Percentiles rank a stretch among this genome's conserved stretches.
phyloP scores from a whole-genome alignment of 1,140 invertebrate species.

The Nylanderia fulva region DNA sequence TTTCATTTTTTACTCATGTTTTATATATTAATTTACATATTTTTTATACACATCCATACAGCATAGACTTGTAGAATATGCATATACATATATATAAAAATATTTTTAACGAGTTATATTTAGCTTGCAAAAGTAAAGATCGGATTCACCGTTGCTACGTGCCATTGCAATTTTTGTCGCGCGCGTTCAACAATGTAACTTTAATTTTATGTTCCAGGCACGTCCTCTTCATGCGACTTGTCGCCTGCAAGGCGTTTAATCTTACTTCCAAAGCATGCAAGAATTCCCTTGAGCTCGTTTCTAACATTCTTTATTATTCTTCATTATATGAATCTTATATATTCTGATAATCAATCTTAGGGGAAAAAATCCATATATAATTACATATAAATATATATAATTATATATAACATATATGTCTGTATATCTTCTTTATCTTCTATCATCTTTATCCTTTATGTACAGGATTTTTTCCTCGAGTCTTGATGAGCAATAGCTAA shows the following conservation, averaged over 20 bases:
- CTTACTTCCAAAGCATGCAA: slow-evolving; percentile 7
- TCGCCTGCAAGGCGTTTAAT: slow-evolving; percentile 13
- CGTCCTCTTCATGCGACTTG: slow-evolving; percentile 7
- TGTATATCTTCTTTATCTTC: too few species aligned
- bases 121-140: slow-evolving; percentile 42
- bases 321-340: neutral
- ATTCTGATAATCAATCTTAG: slow-evolving; percentile 10
- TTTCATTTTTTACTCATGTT: neutral
- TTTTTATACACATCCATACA: too few species aligned
- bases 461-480: neutral
- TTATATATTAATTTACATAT: neutral
- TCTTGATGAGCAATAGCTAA: neutral
- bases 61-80: too few species aligned
- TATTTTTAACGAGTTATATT: slow-evolving; percentile 17
- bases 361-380: too few species aligned
- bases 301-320: slow-evolving; percentile 27
- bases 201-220: slow-evolving; percentile 50
- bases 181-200: neutral
- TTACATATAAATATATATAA: too few species aligned
- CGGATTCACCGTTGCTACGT: slow-evolving; percentile 22
- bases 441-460: too few species aligned
- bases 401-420: too few species aligned
- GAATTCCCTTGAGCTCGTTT: slow-evolving; percentile 26
- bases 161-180: slow-evolving; percentile 27
- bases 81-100: neutral